Evolutionary conservation across 2,113 vertebrate genomes (phyloP).

Genomic region (Hoplias malabaricus): DNA sequence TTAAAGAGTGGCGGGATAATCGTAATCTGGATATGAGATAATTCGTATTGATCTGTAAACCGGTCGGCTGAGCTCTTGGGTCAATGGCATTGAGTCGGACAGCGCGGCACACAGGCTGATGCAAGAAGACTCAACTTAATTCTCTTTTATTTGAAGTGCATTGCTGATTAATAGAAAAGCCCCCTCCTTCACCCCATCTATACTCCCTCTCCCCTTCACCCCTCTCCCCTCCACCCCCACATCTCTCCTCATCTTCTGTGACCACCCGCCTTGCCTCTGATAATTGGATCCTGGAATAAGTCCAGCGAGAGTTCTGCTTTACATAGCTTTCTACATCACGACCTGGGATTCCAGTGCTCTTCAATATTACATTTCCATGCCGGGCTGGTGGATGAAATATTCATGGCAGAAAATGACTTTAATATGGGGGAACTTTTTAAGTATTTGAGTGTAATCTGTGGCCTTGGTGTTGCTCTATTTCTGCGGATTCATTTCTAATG

Average conservation of each 20-base stretch:
- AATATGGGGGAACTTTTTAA: constrained; percentile 49
- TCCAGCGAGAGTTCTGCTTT: constrained; percentile 38
- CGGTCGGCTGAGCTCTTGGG: not conserved
- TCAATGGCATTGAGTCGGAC: not conserved
- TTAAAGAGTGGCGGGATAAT: constrained; percentile 5
- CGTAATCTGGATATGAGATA: constrained; percentile 2
- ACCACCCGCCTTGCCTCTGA: constrained; percentile 37
- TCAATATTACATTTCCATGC: constrained; percentile 45
- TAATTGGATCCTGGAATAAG: constrained; percentile 47
- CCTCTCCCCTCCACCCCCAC: not conserved
- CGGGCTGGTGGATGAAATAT: constrained; percentile 44
- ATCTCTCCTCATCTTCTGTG: not conserved
- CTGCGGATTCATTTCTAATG: constrained; percentile 10
- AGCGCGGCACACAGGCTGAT: constrained; percentile 5
- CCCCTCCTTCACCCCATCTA: not conserved
- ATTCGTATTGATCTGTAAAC: constrained; percentile 32
- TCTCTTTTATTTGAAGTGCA: constrained; percentile 22
- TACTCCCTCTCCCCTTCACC: too few species aligned
- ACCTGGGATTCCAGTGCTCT: constrained; percentile 43
- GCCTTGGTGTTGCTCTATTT: not conserved
- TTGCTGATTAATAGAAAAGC: constrained; percentile 13
- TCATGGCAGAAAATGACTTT: constrained; percentile 49
- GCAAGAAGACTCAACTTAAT: constrained; percentile 6
- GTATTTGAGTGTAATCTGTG: constrained; percentile 35
- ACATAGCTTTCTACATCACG: constrained; percentile 41